Base-by-base conservation (phyloP, 2,888 invertebrate genomes). In the Plusia festucae region DNA sequence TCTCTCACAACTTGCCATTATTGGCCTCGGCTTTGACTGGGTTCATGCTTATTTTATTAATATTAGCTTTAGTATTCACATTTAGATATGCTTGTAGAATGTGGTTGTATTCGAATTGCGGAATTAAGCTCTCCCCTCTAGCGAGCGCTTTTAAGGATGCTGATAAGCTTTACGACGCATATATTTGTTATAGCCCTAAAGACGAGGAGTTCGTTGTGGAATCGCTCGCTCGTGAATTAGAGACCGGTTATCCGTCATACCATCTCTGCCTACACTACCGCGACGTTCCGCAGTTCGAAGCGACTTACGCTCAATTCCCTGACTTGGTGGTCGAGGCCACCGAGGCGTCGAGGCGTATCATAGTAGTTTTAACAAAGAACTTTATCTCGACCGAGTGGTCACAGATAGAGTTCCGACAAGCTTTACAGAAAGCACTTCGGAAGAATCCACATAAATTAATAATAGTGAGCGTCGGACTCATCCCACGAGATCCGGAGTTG, bases 341-440 rank as follows among this genome's bases (percentile, higher is more conserved):
- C 32, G 97, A 98, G 81, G 97, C 98, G 59, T 98, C 98, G 77
- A 96, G 98, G 61, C 96, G 98, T 82, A 97, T 99, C 79, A 97
- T 99, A 79, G 95, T 99, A 82, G 97, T 99, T 60, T 94, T 99
- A 70, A 98, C 98, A 24, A 96, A 98, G 83, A 98, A 98, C 92
- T 98, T 99, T 93, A 95, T 99, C 82, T 97, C 97, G 89, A 98
- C 98, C 60, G 99, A 99, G 89, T 99, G 99, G 99, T 97, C 98
- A 77, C 97, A 98, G 81, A 97, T 97, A 90, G 99, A 99, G 88
- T 97, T 99, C 88, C 97, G 98, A 71, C 97, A 98, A 82, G 98
- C 98, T 54, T 96, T 99, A 82, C 98, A 98, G 93, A 98, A 98
- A 90, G 97, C 98, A 46, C 95, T 98, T 72, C 97, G 97, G 82